Percentiles rank a stretch among this genome's conserved stretches.
Evolutionary conservation across 2,797 vertebrate species (phyloP).

Genomic region (Megalops cyprinoides): DNA sequence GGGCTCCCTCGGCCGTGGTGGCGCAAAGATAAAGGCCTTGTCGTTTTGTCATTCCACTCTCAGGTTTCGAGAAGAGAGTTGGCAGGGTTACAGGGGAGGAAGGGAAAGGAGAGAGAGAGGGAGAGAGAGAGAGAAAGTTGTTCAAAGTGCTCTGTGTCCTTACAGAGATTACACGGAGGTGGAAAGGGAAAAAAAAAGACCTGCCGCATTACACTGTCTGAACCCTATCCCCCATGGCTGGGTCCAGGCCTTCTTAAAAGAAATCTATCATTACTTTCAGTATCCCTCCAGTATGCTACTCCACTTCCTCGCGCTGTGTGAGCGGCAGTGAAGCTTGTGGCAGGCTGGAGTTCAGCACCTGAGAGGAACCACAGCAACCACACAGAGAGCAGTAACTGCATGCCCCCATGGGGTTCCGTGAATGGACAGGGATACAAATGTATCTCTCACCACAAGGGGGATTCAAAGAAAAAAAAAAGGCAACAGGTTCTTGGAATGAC

Average conservation of each 20-base stretch:
- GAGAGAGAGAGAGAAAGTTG: not conserved
- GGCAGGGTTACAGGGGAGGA: not conserved
- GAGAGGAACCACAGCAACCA: not conserved
- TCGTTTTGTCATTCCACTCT: not conserved
- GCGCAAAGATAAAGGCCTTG: not conserved
- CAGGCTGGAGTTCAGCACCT: not conserved
- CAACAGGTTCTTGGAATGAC: not conserved
- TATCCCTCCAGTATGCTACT: not conserved
- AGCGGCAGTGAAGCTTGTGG: not conserved
- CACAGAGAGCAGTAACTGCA: not conserved
- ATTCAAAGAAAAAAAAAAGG: not conserved
- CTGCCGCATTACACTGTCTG: not conserved
- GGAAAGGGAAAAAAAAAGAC: not conserved
- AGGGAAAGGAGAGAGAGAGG: not conserved
- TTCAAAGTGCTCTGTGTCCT: not conserved
- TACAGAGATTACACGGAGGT: not conserved
- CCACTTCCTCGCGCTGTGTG: not conserved
- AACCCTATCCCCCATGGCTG: constrained; percentile 3
- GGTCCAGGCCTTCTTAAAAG: not conserved
- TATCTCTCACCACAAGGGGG: not conserved
- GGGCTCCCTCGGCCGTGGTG: not conserved
- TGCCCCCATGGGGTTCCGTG: not conserved
- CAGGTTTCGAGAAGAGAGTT: not conserved
- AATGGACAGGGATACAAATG: too few relatives aligned
- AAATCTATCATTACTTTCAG: not conserved